These are phyloP conservation scores for Mallotus villosus DNA, from an alignment of 2,797 vertebrate species.

Conservation along the genomic window DNA sequence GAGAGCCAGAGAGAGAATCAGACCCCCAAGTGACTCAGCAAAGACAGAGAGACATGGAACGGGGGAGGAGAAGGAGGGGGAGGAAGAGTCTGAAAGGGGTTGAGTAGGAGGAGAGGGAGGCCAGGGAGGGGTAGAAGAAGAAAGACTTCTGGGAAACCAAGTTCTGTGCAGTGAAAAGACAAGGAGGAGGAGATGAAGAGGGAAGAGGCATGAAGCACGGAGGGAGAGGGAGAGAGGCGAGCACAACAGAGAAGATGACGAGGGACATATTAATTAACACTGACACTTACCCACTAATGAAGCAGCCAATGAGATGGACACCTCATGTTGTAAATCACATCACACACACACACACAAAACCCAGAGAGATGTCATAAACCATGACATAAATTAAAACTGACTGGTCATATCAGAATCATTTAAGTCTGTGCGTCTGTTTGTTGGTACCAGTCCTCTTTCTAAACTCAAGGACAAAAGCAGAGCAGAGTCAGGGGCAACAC, in stretches of 20 bases:
- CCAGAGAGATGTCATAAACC: slow-evolving; percentile 9
- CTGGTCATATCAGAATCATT: background rate
- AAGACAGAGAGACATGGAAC: background rate
- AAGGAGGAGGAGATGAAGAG: too few species aligned
- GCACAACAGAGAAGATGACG: too few species aligned
- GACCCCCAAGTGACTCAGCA: slow-evolving; percentile 7
- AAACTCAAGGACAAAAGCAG: background rate
- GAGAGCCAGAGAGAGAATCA: slow-evolving; percentile 10
- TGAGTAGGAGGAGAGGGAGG: too few species aligned
- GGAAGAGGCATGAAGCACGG: too few species aligned
- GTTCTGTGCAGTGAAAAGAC: too few species aligned
- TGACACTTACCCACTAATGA: slow-evolving; percentile 19
- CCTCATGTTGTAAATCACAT: slow-evolving; percentile 8
- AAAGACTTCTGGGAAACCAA: too few species aligned
- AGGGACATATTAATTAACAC: background rate
- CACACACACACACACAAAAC: background rate
- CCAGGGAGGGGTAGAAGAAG: too few species aligned
- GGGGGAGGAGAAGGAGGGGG: too few species aligned
- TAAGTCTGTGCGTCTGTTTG: slow-evolving; percentile 6
- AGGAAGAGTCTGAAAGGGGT: too few species aligned
- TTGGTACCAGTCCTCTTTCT: background rate
- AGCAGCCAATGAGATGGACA: slow-evolving; percentile 20
- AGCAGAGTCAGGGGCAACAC: background rate
- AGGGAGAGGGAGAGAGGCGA: too few species aligned
- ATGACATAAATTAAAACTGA: slow-evolving; percentile 7